A percentile compares a stretch with the other conserved stretches of the same genome.
Conservation (phyloP, 1,140 invertebrate genomes). For the Steinernema feltiae region DNA sequence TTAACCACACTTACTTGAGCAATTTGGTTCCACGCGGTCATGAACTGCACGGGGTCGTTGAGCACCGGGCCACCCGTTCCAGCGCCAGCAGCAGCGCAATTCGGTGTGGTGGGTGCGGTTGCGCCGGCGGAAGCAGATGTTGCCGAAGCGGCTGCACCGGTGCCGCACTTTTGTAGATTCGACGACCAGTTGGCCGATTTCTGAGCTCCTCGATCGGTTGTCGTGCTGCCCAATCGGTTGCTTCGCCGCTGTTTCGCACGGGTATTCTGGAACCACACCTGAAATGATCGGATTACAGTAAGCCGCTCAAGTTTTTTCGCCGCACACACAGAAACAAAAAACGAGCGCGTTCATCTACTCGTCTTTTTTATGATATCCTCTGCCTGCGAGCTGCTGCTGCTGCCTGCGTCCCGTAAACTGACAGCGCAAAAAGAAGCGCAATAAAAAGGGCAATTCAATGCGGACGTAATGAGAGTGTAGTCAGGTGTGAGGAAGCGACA, state of each 20-base stretch:
- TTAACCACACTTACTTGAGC: slow-evolving; percentile 14
- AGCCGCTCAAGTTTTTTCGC: slow-evolving; percentile 1
- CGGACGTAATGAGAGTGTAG: slow-evolving; percentile 1
- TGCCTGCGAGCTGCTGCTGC: neutral
- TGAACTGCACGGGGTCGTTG: slow-evolving; percentile 23
- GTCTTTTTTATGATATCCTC: too few relatives aligned
- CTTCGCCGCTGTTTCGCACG: slow-evolving; percentile 76
- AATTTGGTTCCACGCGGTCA: slow-evolving; percentile 28
- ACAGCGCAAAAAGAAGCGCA: neutral
- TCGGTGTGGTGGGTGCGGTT: neutral
- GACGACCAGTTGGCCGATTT: neutral
- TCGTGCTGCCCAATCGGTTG: slow-evolving; percentile 41
- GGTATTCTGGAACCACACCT: slow-evolving; percentile 93
- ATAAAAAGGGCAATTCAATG: slow-evolving; percentile 18
- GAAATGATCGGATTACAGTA: slow-evolving; percentile 27
- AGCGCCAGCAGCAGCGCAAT: neutral
- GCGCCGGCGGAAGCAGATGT: neutral
- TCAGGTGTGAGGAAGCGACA: slow-evolving; percentile 14
- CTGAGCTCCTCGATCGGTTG: neutral
- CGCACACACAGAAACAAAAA: too few relatives aligned
- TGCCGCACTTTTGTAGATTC: neutral
- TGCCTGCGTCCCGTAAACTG: neutral
- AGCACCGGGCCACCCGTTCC: slow-evolving; percentile 4
- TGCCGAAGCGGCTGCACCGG: too few relatives aligned
- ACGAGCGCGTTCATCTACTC: too few relatives aligned